Percentiles rank a stretch among this genome's conserved stretches.
Evolutionary conservation across 2,113 vertebrate species (phyloP).

Genomic region (Gila orcuttii): DNA sequence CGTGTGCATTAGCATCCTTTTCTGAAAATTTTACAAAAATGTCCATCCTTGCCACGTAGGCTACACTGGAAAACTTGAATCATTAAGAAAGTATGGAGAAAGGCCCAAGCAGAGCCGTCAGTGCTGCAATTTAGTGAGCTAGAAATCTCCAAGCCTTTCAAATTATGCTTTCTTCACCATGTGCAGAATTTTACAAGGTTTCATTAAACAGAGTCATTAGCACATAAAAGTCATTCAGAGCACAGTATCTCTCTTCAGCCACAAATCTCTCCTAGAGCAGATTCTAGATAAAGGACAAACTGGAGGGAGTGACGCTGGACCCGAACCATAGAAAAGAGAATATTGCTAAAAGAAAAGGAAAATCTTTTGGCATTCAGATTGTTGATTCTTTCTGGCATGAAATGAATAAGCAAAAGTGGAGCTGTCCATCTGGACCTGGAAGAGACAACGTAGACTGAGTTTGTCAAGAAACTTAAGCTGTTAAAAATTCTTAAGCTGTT

Average conservation of each 20-base stretch:
- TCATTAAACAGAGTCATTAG: slow-evolving; percentile 51
- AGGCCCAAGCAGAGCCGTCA: neutral
- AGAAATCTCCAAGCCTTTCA: slow-evolving; percentile 32
- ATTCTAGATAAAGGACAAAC: slow-evolving; percentile 16
- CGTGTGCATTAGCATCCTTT: no score
- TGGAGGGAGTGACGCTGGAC: neutral
- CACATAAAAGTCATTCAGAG: slow-evolving; percentile 47
- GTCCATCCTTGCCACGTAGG: neutral
- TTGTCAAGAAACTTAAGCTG: slow-evolving; percentile 24
- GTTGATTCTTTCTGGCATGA: slow-evolving; percentile 20
- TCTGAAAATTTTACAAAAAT: no score
- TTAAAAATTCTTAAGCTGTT: neutral
- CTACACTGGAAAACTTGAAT: slow-evolving; percentile 2
- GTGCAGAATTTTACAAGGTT: slow-evolving; percentile 47
- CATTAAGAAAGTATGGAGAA: slow-evolving; percentile 6
- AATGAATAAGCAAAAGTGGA: slow-evolving; percentile 19
- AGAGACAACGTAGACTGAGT: neutral
- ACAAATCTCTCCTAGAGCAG: slow-evolving; percentile 32
- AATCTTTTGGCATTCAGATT: neutral
- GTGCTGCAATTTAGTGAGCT: slow-evolving; percentile 10
- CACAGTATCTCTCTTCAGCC: no score
- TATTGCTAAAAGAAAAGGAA: neutral
- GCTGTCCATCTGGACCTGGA: slow-evolving; percentile 33
- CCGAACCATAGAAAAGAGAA: slow-evolving; percentile 9
- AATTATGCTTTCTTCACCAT: slow-evolving; percentile 27